Conservation (phyloP, 2,797 vertebrate genomes). For the Rhadinocentrus ornatus region DNA sequence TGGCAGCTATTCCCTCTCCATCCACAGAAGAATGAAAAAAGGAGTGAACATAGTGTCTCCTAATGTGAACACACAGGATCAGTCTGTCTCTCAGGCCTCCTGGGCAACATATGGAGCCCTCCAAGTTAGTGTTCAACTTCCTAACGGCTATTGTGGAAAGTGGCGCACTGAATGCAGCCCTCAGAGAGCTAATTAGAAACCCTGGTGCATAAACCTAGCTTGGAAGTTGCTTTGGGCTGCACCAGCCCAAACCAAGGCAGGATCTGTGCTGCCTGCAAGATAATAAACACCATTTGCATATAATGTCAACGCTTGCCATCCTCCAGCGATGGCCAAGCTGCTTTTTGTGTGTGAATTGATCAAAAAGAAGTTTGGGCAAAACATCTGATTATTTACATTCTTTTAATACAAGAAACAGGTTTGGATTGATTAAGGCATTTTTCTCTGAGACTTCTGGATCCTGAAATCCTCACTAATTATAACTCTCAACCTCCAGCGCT, state of each 20-base stretch:
- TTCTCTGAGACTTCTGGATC: constrained; percentile 60
- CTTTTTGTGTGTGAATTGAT: constrained; percentile 68
- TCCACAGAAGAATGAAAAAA: constrained; percentile 45
- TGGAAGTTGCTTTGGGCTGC: constrained; percentile 83
- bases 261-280: constrained; percentile 81
- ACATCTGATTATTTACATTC: constrained; percentile 59
- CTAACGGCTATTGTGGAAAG: constrained; percentile 82
- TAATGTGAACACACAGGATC: constrained; percentile 62
- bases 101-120: constrained; percentile 86
- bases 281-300: constrained; percentile 87
- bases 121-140: constrained; percentile 79
- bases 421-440: constrained; percentile 48
- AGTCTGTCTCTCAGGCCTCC: constrained; percentile 76
- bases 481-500: constrained; percentile 71
- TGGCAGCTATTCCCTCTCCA: constrained; percentile 40
- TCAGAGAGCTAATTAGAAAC: constrained; percentile 87
- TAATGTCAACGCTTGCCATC: constrained; percentile 80
- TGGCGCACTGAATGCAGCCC: constrained; percentile 78
- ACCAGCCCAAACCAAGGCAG: constrained; percentile 72
- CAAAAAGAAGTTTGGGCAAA: constrained; percentile 63
- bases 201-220: constrained; percentile 82
- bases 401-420: constrained; percentile 49
- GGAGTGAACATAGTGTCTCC: constrained; percentile 59
- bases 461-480: constrained; percentile 74
- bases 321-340: constrained; percentile 60